phyloP scores from a whole-genome alignment of 2,888 invertebrate genomes.

The Chelonus formosanus region DNA sequence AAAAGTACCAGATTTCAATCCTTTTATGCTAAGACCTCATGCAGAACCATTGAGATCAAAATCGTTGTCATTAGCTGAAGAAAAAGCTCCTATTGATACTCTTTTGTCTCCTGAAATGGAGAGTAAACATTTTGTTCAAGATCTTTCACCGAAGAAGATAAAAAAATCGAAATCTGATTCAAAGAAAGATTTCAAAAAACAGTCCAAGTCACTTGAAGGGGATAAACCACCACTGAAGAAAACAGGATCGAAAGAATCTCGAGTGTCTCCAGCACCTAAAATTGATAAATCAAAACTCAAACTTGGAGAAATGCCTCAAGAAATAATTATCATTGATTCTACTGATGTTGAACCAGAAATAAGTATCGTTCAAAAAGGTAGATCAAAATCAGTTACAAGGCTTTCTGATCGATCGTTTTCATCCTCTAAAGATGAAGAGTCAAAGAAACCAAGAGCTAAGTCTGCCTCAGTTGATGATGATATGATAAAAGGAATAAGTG shows the following conservation, averaged over 20 bases:
- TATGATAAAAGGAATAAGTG: constrained; percentile 50
- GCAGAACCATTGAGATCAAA: constrained; percentile 61
- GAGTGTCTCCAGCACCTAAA: constrained; percentile 53
- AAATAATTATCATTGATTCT: constrained; percentile 63
- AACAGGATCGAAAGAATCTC: constrained; percentile 54
- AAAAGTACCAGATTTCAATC: constrained; percentile 62
- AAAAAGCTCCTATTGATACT: constrained; percentile 62
- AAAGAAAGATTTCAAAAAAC: constrained; percentile 62
- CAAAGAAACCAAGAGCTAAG: constrained; percentile 53
- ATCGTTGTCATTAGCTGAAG: constrained; percentile 61
- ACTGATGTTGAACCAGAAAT: constrained; percentile 60
- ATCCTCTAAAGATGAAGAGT: constrained; percentile 53
- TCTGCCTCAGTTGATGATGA: constrained; percentile 62
- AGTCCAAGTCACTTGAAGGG: constrained; percentile 61
- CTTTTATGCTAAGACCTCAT: constrained; percentile 60
- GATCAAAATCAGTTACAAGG: constrained; percentile 60
- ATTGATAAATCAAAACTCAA: constrained; percentile 63
- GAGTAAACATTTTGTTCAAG: constrained; percentile 59
- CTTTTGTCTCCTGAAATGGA: constrained; percentile 60
- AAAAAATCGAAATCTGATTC: constrained; percentile 55
- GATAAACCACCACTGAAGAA: constrained; percentile 62
- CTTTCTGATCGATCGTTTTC: constrained; percentile 56
- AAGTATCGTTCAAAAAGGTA: constrained; percentile 61
- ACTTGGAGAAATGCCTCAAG: constrained; percentile 62
- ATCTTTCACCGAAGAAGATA: constrained; percentile 58